A percentile compares a stretch with the other conserved stretches of the same genome.
Conservation (phyloP, 1,140 invertebrate genomes). For the Neodiprion virginianus region DNA sequence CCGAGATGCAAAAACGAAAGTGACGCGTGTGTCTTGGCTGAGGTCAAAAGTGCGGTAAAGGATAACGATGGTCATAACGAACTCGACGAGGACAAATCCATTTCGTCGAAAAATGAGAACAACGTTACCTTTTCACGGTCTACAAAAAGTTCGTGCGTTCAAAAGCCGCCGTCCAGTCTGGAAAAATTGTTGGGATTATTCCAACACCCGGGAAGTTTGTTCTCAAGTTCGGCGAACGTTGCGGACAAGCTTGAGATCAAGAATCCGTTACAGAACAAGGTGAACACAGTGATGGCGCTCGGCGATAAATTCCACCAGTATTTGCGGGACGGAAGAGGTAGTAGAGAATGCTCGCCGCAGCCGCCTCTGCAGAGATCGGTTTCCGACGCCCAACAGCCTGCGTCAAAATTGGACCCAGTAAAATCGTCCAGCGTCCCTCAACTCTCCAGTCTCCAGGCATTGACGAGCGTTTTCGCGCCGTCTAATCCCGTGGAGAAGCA, state of each 20-base stretch:
- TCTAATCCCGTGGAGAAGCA: background rate
- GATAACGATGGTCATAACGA: background rate
- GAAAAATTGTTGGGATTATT: constrained; percentile 42
- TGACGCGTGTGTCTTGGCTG: background rate
- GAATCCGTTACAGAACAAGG: constrained; percentile 34
- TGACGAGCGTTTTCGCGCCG: constrained; percentile 30
- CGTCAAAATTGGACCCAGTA: constrained; percentile 26
- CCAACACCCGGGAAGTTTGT: constrained; percentile 41
- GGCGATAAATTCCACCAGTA: constrained; percentile 47
- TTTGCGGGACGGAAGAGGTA: constrained; percentile 32
- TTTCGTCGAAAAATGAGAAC: background rate
- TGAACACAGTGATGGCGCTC: constrained; percentile 37
- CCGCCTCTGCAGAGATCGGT: constrained; percentile 17
- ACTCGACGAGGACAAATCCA: background rate
- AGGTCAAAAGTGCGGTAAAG: background rate
- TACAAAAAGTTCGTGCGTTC: constrained; percentile 20
- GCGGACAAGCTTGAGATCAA: constrained; percentile 27
- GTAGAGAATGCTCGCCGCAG: background rate
- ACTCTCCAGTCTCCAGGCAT: constrained; percentile 33
- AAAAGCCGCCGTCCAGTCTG: constrained; percentile 38
- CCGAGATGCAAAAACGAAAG: background rate
- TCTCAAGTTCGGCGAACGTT: constrained; percentile 28
- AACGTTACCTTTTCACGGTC: background rate
- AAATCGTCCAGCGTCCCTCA: constrained; percentile 35
- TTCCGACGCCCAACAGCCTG: constrained; percentile 18